Conservation (phyloP, 2,113 vertebrate genomes). For the Leptobrachium ailaonicum region DNA sequence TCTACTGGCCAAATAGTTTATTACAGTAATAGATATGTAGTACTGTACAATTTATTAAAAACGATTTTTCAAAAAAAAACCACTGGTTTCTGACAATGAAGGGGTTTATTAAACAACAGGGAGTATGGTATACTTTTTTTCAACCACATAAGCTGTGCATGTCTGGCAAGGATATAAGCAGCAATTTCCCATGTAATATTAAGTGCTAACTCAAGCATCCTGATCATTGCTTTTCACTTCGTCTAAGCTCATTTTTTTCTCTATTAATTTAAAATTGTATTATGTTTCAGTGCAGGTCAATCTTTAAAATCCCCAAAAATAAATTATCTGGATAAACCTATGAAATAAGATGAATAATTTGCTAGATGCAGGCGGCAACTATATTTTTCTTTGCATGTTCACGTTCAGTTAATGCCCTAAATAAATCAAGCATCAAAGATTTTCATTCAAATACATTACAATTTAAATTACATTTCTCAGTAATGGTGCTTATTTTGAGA, state of each 20-base stretch:
- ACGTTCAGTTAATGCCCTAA: background rate
- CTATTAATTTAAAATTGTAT: constrained; percentile 3
- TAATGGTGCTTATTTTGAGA: background rate
- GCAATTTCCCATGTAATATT: no score
- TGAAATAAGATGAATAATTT: background rate
- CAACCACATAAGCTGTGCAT: no score
- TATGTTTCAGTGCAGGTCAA: background rate
- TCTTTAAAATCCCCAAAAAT: background rate
- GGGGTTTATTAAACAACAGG: no score
- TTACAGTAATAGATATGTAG: no score
- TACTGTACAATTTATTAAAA: no score
- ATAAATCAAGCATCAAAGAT: background rate
- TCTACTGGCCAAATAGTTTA: no score
- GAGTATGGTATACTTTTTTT: no score
- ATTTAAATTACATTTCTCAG: background rate
- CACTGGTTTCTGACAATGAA: no score
- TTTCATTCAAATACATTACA: background rate
- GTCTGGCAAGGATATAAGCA: no score
- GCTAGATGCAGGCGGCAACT: background rate
- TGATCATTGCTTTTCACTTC: background rate
- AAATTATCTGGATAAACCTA: background rate
- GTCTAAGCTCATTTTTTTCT: background rate
- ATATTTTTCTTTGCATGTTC: background rate
- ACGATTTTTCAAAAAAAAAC: no score
- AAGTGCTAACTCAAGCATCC: no score